Evolutionary conservation across 2,113 vertebrate species (phyloP).

Genomic region (Nanorana parkeri): DNA sequence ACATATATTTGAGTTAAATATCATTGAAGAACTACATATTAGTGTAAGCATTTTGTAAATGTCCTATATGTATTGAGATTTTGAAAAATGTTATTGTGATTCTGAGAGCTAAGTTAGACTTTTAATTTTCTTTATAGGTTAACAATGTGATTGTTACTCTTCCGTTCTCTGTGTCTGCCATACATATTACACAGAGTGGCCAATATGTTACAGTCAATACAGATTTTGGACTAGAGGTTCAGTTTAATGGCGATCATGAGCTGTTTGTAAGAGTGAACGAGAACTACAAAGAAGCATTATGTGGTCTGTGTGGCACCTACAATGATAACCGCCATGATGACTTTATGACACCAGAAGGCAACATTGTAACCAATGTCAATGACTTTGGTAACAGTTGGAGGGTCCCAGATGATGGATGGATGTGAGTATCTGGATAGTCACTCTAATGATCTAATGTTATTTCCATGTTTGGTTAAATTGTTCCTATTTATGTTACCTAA

Average conservation of each 20-base stretch:
- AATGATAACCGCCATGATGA: slow-evolving; percentile 73
- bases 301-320: slow-evolving; percentile 78
- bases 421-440: slow-evolving; percentile 63
- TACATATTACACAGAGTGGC: slow-evolving; percentile 54
- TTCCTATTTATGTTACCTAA: too few relatives aligned
- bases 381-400: slow-evolving; percentile 78
- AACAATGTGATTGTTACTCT: slow-evolving; percentile 7
- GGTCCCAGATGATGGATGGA: slow-evolving; percentile 59
- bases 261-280: slow-evolving; percentile 78
- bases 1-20: too few relatives aligned
- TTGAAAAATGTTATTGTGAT: background rate
- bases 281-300: slow-evolving; percentile 69
- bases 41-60: background rate
- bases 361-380: slow-evolving; percentile 59
- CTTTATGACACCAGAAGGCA: slow-evolving; percentile 70
- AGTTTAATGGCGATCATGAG: slow-evolving; percentile 69
- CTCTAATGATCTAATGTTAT: too few relatives aligned
- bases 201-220: slow-evolving; percentile 67
- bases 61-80: background rate
- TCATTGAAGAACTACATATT: background rate
- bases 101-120: background rate
- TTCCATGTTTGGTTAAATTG: too few relatives aligned
- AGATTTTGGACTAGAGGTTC: slow-evolving; percentile 73
- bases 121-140: slow-evolving; percentile 8
- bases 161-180: slow-evolving; percentile 56